Percentiles rank a stretch among this genome's conserved stretches.
Conservation (phyloP, 2,797 vertebrate genomes). For the Semaprochilodus insignis region DNA sequence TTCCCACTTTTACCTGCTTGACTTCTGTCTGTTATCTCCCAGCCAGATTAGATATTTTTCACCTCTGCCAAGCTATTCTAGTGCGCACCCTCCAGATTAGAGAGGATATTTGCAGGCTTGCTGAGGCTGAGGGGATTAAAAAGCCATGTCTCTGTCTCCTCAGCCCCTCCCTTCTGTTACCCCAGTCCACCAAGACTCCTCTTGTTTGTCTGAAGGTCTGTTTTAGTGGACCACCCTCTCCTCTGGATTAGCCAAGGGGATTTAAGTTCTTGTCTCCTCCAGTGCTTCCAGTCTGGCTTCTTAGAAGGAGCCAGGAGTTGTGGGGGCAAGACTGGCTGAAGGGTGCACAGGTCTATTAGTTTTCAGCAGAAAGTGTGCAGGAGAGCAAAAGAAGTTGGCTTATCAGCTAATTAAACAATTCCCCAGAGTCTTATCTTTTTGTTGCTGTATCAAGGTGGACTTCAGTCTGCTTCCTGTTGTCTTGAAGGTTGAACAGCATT, state of each 20-base stretch:
- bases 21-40: not conserved
- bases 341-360: not conserved
- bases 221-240: constrained; percentile 18
- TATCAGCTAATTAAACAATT: constrained; percentile 14
- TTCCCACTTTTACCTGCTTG: not conserved
- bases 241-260: constrained; percentile 29
- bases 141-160: constrained; percentile 16
- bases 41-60: constrained; percentile 37
- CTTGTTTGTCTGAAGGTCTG: constrained; percentile 10
- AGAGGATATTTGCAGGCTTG: constrained; percentile 30
- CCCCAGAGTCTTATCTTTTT: not conserved
- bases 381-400: not conserved
- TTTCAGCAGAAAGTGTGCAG: not conserved
- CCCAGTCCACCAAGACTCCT: not conserved
- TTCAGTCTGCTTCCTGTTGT: constrained; percentile 64
- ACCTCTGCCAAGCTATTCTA: constrained; percentile 41
- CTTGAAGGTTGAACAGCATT: constrained; percentile 56
- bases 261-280: not conserved
- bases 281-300: constrained; percentile 2
- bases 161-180: not conserved
- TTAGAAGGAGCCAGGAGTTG: not conserved
- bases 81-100: constrained; percentile 33
- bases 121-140: constrained; percentile 46
- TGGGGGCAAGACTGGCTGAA: not conserved
- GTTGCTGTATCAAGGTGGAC: constrained; percentile 20